Conservation (phyloP, 2,113 vertebrate genomes). For the Menidia beryllina region DNA sequence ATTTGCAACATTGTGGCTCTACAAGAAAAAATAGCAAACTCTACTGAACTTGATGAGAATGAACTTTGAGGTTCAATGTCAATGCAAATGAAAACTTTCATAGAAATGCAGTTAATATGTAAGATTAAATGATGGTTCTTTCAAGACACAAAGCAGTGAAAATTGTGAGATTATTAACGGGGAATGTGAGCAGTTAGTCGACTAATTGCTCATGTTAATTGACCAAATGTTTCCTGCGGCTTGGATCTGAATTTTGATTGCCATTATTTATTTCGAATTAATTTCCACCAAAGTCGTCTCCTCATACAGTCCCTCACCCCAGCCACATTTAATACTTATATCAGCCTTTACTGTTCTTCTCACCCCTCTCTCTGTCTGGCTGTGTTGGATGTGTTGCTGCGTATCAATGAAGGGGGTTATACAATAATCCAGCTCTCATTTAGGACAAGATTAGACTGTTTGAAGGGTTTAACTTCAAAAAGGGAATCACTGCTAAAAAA, state of each 20-base stretch:
- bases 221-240: too few relatives aligned
- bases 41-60: neutral
- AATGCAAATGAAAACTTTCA: neutral
- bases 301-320: slow-evolving; percentile 9
- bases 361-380: neutral
- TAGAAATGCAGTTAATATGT: neutral
- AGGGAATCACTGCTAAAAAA: slow-evolving; percentile 62
- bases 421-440: slow-evolving; percentile 77
- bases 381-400: slow-evolving; percentile 46
- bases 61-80: slow-evolving; percentile 10
- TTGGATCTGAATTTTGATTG: neutral
- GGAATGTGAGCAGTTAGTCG: too few relatives aligned
- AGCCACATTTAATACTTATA: slow-evolving; percentile 33
- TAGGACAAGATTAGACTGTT: slow-evolving; percentile 76
- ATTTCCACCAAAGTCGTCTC: too few relatives aligned
- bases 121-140: neutral
- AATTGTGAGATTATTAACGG: neutral
- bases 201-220: too few relatives aligned
- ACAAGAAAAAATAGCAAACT: neutral
- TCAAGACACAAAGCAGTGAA: neutral
- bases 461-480: slow-evolving; percentile 71
- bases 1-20: neutral
- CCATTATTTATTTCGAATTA: too few relatives aligned
- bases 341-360: slow-evolving; percentile 22
- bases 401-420: slow-evolving; percentile 58